Evolutionary conservation across 2,797 vertebrate species (phyloP).

Genomic region (Percopsis omiscomaycus): DNA sequence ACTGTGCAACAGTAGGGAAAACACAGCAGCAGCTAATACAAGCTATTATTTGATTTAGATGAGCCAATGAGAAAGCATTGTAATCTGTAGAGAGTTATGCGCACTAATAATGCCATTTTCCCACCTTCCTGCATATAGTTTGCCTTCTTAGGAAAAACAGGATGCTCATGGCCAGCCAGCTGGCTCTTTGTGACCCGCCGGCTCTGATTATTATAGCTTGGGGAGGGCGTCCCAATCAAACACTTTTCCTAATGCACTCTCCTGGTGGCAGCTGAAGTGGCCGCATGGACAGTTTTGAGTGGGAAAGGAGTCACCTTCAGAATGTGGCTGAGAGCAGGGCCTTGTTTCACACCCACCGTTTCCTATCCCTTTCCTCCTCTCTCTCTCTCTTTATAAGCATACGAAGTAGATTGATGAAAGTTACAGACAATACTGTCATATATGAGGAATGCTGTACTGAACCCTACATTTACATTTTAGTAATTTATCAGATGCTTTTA

Average conservation of each 20-base stretch:
- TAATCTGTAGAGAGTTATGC: not conserved
- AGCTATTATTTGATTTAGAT: no score
- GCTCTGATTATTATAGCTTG: conserved; percentile 46
- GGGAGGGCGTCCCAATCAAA: conserved; percentile 52
- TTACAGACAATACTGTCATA: no score
- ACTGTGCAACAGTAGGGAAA: no score
- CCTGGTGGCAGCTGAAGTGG: conserved; percentile 45
- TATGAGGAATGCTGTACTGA: no score
- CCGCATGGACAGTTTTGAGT: conserved; percentile 60
- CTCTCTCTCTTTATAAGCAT: conserved; percentile 13
- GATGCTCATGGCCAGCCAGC: conserved; percentile 46
- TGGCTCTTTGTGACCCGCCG: conserved; percentile 45
- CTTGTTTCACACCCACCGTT: conserved; percentile 17
- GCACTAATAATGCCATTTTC: not conserved
- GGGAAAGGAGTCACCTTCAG: conserved; percentile 63
- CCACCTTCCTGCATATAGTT: conserved; percentile 29
- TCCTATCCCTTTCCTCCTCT: conserved; percentile 14
- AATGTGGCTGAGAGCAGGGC: conserved; percentile 10
- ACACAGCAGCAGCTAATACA: no score
- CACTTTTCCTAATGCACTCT: conserved; percentile 48
- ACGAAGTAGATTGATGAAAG: no score
- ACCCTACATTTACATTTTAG: no score
- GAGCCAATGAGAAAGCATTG: no score
- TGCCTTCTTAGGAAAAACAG: conserved; percentile 38
- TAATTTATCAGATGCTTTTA: no score